Percentiles rank a stretch among this genome's conserved stretches.
These are phyloP conservation scores for Malaclemys terrapin DNA, from an alignment of 2,113 vertebrate species.

Conservation along the genomic window DNA sequence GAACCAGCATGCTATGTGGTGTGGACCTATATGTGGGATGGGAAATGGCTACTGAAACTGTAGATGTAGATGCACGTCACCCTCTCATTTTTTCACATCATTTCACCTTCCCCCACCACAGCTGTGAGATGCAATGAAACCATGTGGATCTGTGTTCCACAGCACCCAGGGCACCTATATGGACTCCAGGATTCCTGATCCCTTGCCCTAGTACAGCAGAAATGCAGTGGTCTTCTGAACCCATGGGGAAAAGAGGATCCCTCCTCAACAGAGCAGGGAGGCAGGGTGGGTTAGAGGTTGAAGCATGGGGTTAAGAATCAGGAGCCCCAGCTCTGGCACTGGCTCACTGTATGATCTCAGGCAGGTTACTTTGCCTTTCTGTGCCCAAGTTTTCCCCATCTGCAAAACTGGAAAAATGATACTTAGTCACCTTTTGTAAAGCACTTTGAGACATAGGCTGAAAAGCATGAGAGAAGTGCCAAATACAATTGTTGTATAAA, in stretches of 20 bases:
- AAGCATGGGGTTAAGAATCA: background rate
- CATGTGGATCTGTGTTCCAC: background rate
- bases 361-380: background rate
- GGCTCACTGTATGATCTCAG: background rate
- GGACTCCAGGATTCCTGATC: background rate
- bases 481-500: background rate
- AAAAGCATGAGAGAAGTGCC: background rate
- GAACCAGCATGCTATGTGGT: background rate
- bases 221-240: fast-evolving
- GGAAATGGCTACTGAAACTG: background rate
- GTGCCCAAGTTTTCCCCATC: background rate
- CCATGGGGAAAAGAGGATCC: background rate
- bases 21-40: background rate
- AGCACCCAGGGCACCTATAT: fast-evolving
- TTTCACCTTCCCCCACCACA: background rate
- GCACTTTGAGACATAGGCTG: background rate
- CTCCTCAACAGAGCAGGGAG: background rate
- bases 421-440: background rate
- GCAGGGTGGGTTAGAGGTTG: background rate
- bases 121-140: fast-evolving
- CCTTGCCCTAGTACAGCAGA: background rate
- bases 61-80: background rate
- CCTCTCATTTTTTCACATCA: background rate
- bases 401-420: background rate
- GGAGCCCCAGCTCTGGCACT: background rate